Percentiles rank a stretch among this genome's conserved stretches.
Conservation (phyloP, 1,140 invertebrate genomes). For the Amyelois transitella region DNA sequence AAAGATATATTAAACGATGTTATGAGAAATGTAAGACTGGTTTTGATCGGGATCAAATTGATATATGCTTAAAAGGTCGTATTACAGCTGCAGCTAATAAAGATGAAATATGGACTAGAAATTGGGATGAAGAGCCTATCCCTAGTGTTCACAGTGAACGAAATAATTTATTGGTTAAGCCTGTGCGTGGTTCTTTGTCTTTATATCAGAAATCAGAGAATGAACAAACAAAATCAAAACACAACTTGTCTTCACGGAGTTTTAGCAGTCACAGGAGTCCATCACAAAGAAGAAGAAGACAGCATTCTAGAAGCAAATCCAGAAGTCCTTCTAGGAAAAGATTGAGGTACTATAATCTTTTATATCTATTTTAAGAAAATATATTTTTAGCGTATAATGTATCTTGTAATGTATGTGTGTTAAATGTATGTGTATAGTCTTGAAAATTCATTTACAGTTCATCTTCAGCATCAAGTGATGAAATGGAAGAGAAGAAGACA, state of each 20-base stretch:
- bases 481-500: conserved; percentile 52
- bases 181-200: conserved; percentile 68
- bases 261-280: conserved; percentile 41
- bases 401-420: not conserved
- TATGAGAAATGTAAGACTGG: conserved; percentile 91
- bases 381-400: not conserved
- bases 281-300: conserved; percentile 43
- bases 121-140: conserved; percentile 94
- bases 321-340: conserved; percentile 55
- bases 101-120: conserved; percentile 88
- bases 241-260: conserved; percentile 24
- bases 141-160: conserved; percentile 88
- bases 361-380: not conserved
- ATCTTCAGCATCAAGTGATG: conserved; percentile 65
- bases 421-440: not conserved
- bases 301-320: conserved; percentile 49
- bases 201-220: conserved; percentile 71
- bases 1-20: conserved; percentile 92
- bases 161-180: conserved; percentile 77
- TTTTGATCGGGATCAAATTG: conserved; percentile 94
- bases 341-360: conserved; percentile 30
- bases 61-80: conserved; percentile 94
- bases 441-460: conserved; percentile 34
- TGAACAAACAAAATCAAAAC: conserved; percentile 41
- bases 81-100: conserved; percentile 91